phyloP scores from a whole-genome alignment of 2,113 vertebrate genomes.

The Lethenteron camtschaticum region DNA sequence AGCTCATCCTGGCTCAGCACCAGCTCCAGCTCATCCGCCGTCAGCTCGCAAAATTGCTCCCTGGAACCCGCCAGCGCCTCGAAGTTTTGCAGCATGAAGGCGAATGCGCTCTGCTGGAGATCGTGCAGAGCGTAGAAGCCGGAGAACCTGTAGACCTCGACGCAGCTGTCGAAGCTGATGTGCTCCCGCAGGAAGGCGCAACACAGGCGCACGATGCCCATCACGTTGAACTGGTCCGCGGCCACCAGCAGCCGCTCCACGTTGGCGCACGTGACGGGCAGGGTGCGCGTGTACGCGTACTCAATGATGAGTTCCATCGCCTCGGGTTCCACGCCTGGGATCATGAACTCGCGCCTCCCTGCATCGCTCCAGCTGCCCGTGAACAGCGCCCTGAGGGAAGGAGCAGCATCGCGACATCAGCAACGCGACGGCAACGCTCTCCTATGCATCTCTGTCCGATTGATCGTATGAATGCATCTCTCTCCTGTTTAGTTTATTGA shows the following conservation, averaged over 20 bases:
- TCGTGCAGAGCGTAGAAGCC: constrained; percentile 21
- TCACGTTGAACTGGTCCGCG: constrained; percentile 32
- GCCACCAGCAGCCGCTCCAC: constrained; percentile 25
- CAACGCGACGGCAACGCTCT: no score
- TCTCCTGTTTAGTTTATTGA: no score
- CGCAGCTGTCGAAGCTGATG: constrained; percentile 33
- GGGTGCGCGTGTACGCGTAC: constrained; percentile 29
- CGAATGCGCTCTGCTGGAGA: constrained; percentile 24
- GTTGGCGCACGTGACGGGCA: constrained; percentile 24
- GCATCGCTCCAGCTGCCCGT: constrained; percentile 25
- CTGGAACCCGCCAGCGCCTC: constrained; percentile 24
- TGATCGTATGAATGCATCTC: no score
- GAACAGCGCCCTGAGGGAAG: constrained; percentile 22
- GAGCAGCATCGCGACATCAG: no score
- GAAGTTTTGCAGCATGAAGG: constrained; percentile 39
- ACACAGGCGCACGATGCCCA: constrained; percentile 25
- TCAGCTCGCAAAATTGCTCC: constrained; percentile 34
- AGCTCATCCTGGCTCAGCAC: constrained; percentile 38
- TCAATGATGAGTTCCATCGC: constrained; percentile 40
- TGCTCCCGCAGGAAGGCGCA: constrained; percentile 28
- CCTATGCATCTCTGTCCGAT: no score
- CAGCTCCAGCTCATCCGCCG: constrained; percentile 22
- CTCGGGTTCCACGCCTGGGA: constrained; percentile 26
- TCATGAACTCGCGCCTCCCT: constrained; percentile 23
- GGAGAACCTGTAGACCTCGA: constrained; percentile 34